Evolutionary conservation across 2,888 invertebrate genomes (phyloP).

Genomic region (Pheosia gnoma): DNA sequence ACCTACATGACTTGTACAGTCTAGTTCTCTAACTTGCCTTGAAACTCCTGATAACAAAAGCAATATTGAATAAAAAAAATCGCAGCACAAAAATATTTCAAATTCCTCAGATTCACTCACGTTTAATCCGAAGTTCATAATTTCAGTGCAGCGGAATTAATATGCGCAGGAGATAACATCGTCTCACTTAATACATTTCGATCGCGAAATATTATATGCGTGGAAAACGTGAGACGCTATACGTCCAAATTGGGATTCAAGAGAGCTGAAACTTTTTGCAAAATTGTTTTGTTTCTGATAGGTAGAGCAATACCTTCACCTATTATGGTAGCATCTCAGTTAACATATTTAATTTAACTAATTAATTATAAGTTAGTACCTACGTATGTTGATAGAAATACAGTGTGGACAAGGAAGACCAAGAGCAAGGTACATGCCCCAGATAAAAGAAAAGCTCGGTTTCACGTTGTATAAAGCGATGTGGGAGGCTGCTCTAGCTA

Average conservation of each 20-base stretch:
- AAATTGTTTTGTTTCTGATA: neutral
- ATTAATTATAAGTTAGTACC: no score
- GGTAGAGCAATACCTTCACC: neutral
- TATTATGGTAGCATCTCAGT: no score
- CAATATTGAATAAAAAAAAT: neutral
- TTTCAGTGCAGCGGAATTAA: conserved; percentile 53
- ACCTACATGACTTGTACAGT: no score
- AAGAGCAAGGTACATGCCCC: no score
- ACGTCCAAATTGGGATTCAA: conserved; percentile 15
- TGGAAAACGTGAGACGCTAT: conserved; percentile 45
- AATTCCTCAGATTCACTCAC: conserved; percentile 57
- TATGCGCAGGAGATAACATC: conserved; percentile 63
- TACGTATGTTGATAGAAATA: no score
- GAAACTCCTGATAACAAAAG: no score
- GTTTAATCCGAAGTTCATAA: conserved; percentile 53
- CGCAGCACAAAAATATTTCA: conserved; percentile 12
- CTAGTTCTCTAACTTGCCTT: no score
- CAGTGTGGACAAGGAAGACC: no score
- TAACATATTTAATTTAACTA: no score
- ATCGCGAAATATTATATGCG: conserved; percentile 70
- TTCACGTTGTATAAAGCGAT: no score
- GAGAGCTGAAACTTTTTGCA: neutral
- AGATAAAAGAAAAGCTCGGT: no score
- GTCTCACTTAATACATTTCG: conserved; percentile 57
- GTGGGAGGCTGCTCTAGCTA: no score